phyloP scores from a whole-genome alignment of 2,888 invertebrate species.

The Pandemis cinnamomeana region DNA sequence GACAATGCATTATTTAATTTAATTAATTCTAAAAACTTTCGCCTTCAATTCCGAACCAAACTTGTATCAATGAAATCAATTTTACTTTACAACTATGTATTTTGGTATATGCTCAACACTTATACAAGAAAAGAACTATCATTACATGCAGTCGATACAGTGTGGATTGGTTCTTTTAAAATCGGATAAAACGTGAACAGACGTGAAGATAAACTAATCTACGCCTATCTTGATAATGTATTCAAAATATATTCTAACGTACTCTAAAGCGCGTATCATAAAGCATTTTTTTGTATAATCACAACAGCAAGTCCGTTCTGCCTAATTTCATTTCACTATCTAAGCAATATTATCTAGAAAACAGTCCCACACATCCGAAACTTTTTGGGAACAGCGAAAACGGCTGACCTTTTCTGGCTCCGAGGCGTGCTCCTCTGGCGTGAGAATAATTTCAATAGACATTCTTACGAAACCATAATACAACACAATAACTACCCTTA shows the following conservation, averaged over 20 bases:
- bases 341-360: conserved; percentile 79
- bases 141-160: conserved; percentile 61
- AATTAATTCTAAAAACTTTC: conserved; percentile 8
- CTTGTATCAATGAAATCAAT: not conserved
- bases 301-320: conserved; percentile 77
- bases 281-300: conserved; percentile 81
- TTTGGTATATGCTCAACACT: conserved; percentile 18
- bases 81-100: conserved; percentile 1
- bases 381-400: conserved; percentile 80
- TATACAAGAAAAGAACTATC: conserved; percentile 54
- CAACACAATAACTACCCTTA: not conserved
- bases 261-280: conserved; percentile 81
- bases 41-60: not conserved
- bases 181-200: conserved; percentile 67
- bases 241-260: conserved; percentile 78
- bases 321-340: conserved; percentile 76
- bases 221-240: conserved; percentile 72
- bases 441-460: conserved; percentile 57
- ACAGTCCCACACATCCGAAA: conserved; percentile 83
- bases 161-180: conserved; percentile 68
- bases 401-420: conserved; percentile 79
- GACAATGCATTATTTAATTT: not conserved
- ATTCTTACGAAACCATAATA: not conserved
- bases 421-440: conserved; percentile 67
- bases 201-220: conserved; percentile 59